These are phyloP conservation scores for Apotomis betuletana DNA, from an alignment of 2,888 invertebrate genomes.

Conservation along the genomic window DNA sequence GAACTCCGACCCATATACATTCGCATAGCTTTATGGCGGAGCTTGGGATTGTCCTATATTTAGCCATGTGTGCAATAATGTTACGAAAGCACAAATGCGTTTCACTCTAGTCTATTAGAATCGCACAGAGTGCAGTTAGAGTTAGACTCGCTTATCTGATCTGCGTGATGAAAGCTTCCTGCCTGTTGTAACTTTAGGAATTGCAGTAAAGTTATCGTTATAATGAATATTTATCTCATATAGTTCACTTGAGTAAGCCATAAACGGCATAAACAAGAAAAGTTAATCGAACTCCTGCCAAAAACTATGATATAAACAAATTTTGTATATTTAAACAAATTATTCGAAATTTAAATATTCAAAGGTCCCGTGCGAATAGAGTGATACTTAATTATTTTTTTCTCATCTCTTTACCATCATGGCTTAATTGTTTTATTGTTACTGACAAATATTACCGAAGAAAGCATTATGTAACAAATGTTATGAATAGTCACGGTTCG, in stretches of 20 bases:
- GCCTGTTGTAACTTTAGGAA: conserved; percentile 15
- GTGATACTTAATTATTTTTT: no score
- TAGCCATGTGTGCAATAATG: conserved; percentile 63
- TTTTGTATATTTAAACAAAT: no score
- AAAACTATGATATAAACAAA: no score
- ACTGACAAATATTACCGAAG: conserved; percentile 3
- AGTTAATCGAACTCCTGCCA: no score
- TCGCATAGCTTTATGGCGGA: conserved; percentile 64
- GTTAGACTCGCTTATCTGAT: conserved; percentile 30
- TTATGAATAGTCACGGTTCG: conserved; percentile 53
- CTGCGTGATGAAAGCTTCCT: conserved; percentile 33
- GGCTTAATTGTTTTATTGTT: background rate
- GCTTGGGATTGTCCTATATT: conserved; percentile 73
- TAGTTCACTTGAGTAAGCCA: background rate
- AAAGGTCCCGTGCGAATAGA: no score
- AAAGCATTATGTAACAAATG: conserved; percentile 30
- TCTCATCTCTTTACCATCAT: no score
- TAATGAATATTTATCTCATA: background rate
- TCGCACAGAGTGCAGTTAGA: conserved; percentile 35
- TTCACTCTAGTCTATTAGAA: conserved; percentile 47
- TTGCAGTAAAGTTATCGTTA: background rate
- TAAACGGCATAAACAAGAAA: background rate
- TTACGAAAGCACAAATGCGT: conserved; percentile 63
- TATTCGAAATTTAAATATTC: no score
- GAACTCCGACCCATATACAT: conserved; percentile 68